These are phyloP conservation scores for Tetragnatha montana DNA, from an alignment of 2,888 invertebrate genomes.

Conservation along the genomic window DNA sequence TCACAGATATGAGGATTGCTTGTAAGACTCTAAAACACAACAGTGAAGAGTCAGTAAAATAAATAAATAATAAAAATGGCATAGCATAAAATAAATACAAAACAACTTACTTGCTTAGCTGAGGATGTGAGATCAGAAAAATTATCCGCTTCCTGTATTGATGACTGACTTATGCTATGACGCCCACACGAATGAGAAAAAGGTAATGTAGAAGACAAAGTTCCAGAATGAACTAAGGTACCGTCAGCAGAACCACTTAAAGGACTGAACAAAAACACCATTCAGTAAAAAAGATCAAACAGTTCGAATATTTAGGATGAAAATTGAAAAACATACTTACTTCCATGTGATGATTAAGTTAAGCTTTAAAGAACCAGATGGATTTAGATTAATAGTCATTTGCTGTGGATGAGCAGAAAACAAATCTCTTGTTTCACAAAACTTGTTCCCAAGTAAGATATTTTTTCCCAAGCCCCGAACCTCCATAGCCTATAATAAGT, in stretches of 20 bases:
- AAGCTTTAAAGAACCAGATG: slow-evolving; percentile 80
- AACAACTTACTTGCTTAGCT: slow-evolving; percentile 27
- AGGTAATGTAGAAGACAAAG: slow-evolving; percentile 22
- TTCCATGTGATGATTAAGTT: slow-evolving; percentile 80
- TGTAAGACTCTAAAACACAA: slow-evolving; percentile 16
- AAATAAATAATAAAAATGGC: background rate
- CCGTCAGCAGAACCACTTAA: slow-evolving; percentile 42
- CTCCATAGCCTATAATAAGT: slow-evolving; percentile 75
- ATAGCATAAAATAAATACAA: background rate
- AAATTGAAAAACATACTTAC: slow-evolving; percentile 75
- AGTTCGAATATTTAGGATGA: background rate
- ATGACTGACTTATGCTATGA: slow-evolving; percentile 49
- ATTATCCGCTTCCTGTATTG: slow-evolving; percentile 51
- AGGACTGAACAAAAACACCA: slow-evolving; percentile 41
- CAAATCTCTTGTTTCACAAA: slow-evolving; percentile 79
- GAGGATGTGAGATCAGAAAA: slow-evolving; percentile 42
- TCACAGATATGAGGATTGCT: slow-evolving; percentile 56
- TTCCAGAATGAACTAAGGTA: slow-evolving; percentile 6
- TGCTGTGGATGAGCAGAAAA: slow-evolving; percentile 80
- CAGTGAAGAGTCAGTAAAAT: slow-evolving; percentile 1
- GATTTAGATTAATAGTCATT: slow-evolving; percentile 80
- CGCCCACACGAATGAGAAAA: slow-evolving; percentile 46
- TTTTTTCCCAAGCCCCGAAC: slow-evolving; percentile 76
- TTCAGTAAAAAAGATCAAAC: slow-evolving; percentile 3
- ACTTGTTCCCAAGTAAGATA: slow-evolving; percentile 78